A percentile compares a stretch with the other conserved stretches of the same genome.
Conservation (phyloP, 35 echinoderm and acorn worm species). For the Chiridota heheva region DNA sequence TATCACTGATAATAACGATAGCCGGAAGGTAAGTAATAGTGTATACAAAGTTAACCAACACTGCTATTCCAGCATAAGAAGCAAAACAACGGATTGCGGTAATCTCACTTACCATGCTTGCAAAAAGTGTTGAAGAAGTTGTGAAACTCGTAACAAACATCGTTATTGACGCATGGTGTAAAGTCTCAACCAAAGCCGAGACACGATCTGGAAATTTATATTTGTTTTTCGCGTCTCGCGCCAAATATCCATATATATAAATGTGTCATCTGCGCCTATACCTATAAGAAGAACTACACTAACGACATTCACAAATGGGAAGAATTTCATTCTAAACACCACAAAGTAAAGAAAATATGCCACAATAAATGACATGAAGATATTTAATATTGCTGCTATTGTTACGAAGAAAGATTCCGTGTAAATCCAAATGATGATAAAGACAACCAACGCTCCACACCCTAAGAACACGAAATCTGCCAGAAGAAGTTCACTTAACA, state of each 20-base stretch:
- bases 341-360: constrained; percentile 54
- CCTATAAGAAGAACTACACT: constrained; percentile 56
- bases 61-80: constrained; percentile 61
- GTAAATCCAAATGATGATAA: constrained; percentile 53
- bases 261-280: constrained; percentile 62
- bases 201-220: not conserved
- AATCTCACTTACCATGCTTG: constrained; percentile 41
- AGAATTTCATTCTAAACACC: constrained; percentile 44
- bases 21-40: constrained; percentile 63
- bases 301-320: constrained; percentile 53
- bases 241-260: constrained; percentile 75
- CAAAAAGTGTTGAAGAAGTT: constrained; percentile 43
- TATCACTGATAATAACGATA: constrained; percentile 49
- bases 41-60: constrained; percentile 52
- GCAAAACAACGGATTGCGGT: constrained; percentile 47
- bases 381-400: constrained; percentile 18
- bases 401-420: constrained; percentile 55
- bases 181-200: constrained; percentile 31
- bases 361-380: constrained; percentile 43
- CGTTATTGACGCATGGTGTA: constrained; percentile 37
- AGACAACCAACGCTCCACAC: not conserved
- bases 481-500: constrained; percentile 32
- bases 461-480: constrained; percentile 34
- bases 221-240: constrained; percentile 30
- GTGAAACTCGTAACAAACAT: constrained; percentile 81